Evolutionary conservation across 2,113 vertebrate genomes (phyloP).

Genomic region (Brachypodius melanocephalos): DNA sequence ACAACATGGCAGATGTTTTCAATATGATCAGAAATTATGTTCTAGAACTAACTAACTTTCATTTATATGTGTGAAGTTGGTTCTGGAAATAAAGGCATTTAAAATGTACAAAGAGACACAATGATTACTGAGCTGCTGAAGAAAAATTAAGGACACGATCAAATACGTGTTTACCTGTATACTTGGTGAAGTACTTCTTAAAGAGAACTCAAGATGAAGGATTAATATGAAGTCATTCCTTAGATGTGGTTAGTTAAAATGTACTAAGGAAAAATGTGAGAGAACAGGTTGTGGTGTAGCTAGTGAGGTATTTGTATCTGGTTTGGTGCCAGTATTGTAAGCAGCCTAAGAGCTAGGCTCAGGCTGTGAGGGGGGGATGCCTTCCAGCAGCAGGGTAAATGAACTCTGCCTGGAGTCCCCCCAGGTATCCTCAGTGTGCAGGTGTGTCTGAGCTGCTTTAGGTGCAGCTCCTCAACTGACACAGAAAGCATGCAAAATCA

Average conservation of each 20-base stretch:
- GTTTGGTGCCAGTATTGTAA: background rate
- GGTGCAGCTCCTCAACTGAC: background rate
- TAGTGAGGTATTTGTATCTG: background rate
- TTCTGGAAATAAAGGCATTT: background rate
- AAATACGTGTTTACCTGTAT: background rate
- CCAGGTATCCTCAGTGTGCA: background rate
- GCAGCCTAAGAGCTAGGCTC: background rate
- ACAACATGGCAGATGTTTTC: background rate
- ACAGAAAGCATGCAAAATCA: background rate
- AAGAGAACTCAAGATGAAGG: conserved; percentile 9
- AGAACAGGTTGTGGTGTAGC: background rate
- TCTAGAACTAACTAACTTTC: background rate
- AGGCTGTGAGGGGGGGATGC: background rate
- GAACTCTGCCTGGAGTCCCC: background rate
- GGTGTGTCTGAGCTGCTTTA: background rate
- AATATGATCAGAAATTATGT: background rate
- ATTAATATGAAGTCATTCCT: conserved; percentile 32
- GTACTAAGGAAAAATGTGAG: conserved; percentile 10
- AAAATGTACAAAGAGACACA: background rate
- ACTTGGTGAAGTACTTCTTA: background rate
- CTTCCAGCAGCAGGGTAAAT: background rate
- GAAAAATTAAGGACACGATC: background rate
- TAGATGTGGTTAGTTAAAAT: conserved; percentile 42
- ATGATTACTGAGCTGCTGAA: background rate
- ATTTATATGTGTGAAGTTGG: background rate